Evolutionary conservation across 2,797 vertebrate genomes (phyloP), one percentile per base, ranked within the genome.

Genomic region (Podargus strigoides): DNA sequence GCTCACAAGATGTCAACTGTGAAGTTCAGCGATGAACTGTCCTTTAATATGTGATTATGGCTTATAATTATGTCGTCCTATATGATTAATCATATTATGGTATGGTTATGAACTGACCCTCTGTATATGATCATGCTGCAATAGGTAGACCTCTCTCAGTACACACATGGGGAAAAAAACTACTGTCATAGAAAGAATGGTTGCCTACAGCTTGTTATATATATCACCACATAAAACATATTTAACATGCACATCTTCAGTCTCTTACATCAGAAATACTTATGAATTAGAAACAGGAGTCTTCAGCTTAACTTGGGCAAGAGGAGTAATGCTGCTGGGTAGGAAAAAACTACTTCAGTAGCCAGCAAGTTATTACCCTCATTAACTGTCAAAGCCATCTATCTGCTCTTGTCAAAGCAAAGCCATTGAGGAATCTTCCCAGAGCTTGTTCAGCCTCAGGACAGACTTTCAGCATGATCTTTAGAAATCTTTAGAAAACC

Each of bases 201-300:
- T 42, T 88, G 44, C 8, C 14, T 7, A 16, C 10, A 52, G 3
- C 8, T 78, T 73, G 30, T 42, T 58, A 15, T 20, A 15, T 20
- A 36, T 27, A 34, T 4, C 7, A 86, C 36, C 27, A 30, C 1
- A 18, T 39, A 70, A 89, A 87, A 70, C 8, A 47, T 46, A 53
- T 7, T 8, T 50, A 59, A 24, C 8, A 30, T 8, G 9, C 37
- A 49, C 0, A 0, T 56, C 34, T 74, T 77, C 30, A 64, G 26
- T 8, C 55, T 82, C 49, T 85, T 82, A 64, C 6, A 59, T 36
- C 8, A 75, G 36, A 75, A 72, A 58, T 62, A n/a, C 6, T 42
- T 58, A 50, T 3, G 6, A 22, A 59, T 72, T 36, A 89, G 47
- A 69, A 95, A 75, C 11, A 67, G 34, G 15, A 78, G 15, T 5